Evolutionary conservation across 2,797 vertebrate species (phyloP), one percentile per base, ranked within the genome.

Genomic region (Peromyscus attwateri): DNA sequence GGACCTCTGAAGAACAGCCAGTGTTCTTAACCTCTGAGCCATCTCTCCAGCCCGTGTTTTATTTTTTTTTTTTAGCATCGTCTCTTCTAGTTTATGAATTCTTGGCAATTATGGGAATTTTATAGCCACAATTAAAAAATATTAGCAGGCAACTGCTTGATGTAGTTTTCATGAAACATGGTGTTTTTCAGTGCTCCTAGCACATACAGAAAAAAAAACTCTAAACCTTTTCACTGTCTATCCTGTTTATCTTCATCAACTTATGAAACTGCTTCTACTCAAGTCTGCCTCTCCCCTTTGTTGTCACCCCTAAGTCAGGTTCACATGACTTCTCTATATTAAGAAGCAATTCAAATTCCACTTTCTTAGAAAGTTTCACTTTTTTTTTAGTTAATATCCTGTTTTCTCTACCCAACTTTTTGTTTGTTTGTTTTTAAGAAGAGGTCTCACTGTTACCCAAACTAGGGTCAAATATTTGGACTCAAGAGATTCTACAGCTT

Each of bases 101-200:
- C 16, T 92, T 89, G 37, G 21, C 10, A 90, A 85, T 81, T 87
- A 40, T 25, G 77, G 64, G 89, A 85, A 68, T 89, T 95, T 87
- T 92, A 87, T 90, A 75, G 68, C 27, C 19, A 89, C 8, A 96
- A 29, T 87, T 85, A 75, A 89, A 89, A 66, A 82, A 83, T 40
- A 82, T 40, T 82, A 62, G 37, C 12, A 87, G 34, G 43, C 2
- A 87, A 49, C 21, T 71, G 43, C 4, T 64, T 40, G 68, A 10
- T 92, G 82, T 88, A 68, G 55, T 57, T 87, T 96, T 95, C n/a
- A 88, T 83, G 16, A 82, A 91, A 83, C 19, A 43, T 11, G 31
- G 49, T 62, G 55, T 89, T 96, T 62, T 81, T 62, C 40, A 82
- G 3, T 82, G 68, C n/a, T 95, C 43, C 37, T n/a, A 82, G 19